Evolutionary conservation across 2,113 vertebrate species (phyloP).

Genomic region (Alligator sinensis): DNA sequence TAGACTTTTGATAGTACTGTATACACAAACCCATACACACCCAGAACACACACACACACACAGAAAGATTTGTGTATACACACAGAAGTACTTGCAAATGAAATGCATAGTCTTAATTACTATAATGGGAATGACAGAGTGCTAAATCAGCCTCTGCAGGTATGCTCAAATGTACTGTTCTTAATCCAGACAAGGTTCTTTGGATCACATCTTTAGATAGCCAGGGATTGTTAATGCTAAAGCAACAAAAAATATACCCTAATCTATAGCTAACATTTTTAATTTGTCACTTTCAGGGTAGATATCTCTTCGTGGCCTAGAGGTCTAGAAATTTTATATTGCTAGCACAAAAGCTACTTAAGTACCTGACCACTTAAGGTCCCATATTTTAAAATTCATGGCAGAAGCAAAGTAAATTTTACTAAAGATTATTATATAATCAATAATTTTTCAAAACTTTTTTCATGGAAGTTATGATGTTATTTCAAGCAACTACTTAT

Average conservation of each 20-base stretch:
- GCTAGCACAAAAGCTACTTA: constrained; percentile 41
- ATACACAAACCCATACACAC: constrained; percentile 65
- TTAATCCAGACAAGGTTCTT: background rate
- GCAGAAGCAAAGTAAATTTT: constrained; percentile 69
- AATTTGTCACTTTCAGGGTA: constrained; percentile 32
- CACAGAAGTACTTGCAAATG: background rate
- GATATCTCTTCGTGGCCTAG: constrained; percentile 40
- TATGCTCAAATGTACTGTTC: background rate
- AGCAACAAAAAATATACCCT: constrained; percentile 17
- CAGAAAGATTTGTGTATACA: constrained; percentile 15
- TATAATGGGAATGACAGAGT: background rate
- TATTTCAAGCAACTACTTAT: constrained; percentile 60
- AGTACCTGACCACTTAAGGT: constrained; percentile 53
- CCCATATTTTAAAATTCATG: constrained; percentile 54
- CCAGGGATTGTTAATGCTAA: background rate
- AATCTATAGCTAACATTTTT: background rate
- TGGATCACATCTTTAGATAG: background rate
- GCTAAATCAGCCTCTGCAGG: background rate
- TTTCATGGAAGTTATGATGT: constrained; percentile 61
- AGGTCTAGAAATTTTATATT: constrained; percentile 32
- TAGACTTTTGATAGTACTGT: constrained; percentile 57
- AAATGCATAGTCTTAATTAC: background rate
- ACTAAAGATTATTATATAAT: constrained; percentile 65
- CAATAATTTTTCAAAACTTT: constrained; percentile 72
- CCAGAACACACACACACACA: background rate